Conservation (phyloP, 2,113 vertebrate genomes). For the Copsychus sechellarum region DNA sequence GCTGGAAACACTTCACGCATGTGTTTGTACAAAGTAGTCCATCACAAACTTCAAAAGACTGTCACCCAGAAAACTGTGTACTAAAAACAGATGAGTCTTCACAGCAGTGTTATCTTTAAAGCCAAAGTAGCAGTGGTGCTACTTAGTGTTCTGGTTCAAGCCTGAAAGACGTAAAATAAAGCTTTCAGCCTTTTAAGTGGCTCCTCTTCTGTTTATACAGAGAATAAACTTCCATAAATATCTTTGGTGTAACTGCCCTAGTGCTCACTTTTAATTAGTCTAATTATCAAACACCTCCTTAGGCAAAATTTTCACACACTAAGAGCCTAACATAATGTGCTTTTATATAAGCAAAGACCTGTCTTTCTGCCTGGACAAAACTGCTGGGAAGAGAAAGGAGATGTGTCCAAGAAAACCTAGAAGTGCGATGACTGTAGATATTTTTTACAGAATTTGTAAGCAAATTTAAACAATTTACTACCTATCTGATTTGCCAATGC, state of each 20-base stretch:
- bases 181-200: neutral
- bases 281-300: neutral
- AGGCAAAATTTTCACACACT: neutral
- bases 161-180: neutral
- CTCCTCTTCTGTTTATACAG: neutral
- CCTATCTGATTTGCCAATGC: neutral
- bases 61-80: neutral
- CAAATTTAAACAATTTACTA: neutral
- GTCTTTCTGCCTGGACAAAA: neutral
- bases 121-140: neutral
- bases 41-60: conserved; percentile 39
- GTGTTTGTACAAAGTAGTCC: conserved; percentile 25
- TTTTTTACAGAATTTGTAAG: neutral
- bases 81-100: neutral
- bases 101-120: neutral
- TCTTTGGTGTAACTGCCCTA: neutral
- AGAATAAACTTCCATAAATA: neutral
- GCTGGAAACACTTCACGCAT: neutral
- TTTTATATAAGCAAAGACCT: neutral
- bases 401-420: neutral
- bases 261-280: neutral
- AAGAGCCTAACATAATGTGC: neutral
- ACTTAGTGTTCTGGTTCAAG: neutral
- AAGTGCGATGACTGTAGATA: neutral
- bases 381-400: neutral